Evolutionary conservation across 2,888 invertebrate species (phyloP).

Genomic region (Dynastes hyllus): DNA sequence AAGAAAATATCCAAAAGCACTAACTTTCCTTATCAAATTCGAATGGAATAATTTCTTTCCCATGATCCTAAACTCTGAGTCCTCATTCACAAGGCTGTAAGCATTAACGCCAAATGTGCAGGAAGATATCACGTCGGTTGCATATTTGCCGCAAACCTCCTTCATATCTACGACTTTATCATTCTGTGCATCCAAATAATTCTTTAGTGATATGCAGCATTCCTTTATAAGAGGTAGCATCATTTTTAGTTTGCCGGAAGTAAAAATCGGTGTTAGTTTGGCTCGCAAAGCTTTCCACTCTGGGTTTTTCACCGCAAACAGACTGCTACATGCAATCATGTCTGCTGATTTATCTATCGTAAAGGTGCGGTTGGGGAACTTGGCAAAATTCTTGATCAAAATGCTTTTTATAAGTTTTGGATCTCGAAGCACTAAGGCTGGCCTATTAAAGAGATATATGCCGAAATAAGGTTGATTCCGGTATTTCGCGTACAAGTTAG

Average conservation of each 20-base stretch:
- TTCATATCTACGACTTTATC: constrained; percentile 62
- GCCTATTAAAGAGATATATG: constrained; percentile 72
- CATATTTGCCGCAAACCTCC: constrained; percentile 69
- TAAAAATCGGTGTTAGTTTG: constrained; percentile 74
- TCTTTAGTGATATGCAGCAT: constrained; percentile 60
- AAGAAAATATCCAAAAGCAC: constrained; percentile 64
- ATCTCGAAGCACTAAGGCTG: constrained; percentile 70
- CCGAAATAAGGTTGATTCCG: constrained; percentile 68
- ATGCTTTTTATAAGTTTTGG: constrained; percentile 72
- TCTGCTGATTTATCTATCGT: constrained; percentile 68
- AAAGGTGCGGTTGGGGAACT: constrained; percentile 71
- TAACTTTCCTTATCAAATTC: constrained; percentile 60
- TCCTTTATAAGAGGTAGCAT: constrained; percentile 72
- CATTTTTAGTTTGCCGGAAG: constrained; percentile 73
- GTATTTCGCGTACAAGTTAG: constrained; percentile 61
- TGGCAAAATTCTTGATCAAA: constrained; percentile 71
- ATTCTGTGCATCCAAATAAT: constrained; percentile 26
- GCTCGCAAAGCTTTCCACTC: constrained; percentile 73
- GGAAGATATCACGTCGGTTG: constrained; percentile 71
- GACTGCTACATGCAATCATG: constrained; percentile 68
- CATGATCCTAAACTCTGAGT: constrained; percentile 67
- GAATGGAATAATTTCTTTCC: constrained; percentile 66
- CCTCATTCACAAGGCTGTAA: constrained; percentile 66
- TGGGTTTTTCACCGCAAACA: constrained; percentile 71
- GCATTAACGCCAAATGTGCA: constrained; percentile 71